Evolutionary conservation across 1,140 invertebrate genomes (phyloP).

Genomic region (Latrodectus geometricus): DNA sequence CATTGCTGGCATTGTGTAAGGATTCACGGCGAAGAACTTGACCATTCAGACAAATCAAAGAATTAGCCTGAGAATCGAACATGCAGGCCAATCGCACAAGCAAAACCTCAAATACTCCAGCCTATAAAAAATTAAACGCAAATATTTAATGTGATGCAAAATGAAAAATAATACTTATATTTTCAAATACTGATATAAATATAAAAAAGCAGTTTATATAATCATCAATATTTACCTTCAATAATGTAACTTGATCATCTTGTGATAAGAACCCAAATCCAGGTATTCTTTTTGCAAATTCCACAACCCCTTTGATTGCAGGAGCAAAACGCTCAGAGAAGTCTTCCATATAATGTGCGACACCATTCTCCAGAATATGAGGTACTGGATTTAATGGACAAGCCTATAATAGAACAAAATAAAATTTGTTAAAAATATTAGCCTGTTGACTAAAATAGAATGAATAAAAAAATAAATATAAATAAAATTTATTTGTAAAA

Average conservation of each 20-base stretch:
- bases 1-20: conserved; percentile 87
- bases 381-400: conserved; percentile 93
- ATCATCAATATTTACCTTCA: conserved; percentile 78
- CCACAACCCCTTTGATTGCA: conserved; percentile 95
- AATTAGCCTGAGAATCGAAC: conserved; percentile 85
- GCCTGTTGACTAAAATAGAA: too few species aligned
- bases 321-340: conserved; percentile 94
- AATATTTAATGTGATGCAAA: background rate
- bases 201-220: background rate
- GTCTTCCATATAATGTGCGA: conserved; percentile 78
- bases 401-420: conserved; percentile 80
- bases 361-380: conserved; percentile 77
- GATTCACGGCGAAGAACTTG: conserved; percentile 90
- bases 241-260: conserved; percentile 95
- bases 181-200: background rate
- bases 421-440: conserved; percentile 13
- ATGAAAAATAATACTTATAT: background rate
- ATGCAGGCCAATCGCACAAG: conserved; percentile 93
- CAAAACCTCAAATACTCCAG: conserved; percentile 91
- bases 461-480: too few species aligned
- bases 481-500: too few species aligned
- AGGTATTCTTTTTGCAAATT: conserved; percentile 97
- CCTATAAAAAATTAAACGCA: conserved; percentile 64
- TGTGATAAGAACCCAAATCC: conserved; percentile 94
- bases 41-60: conserved; percentile 92